Evolutionary conservation across 2,797 vertebrate species (phyloP).

Genomic region (Apodemus agrarius): DNA sequence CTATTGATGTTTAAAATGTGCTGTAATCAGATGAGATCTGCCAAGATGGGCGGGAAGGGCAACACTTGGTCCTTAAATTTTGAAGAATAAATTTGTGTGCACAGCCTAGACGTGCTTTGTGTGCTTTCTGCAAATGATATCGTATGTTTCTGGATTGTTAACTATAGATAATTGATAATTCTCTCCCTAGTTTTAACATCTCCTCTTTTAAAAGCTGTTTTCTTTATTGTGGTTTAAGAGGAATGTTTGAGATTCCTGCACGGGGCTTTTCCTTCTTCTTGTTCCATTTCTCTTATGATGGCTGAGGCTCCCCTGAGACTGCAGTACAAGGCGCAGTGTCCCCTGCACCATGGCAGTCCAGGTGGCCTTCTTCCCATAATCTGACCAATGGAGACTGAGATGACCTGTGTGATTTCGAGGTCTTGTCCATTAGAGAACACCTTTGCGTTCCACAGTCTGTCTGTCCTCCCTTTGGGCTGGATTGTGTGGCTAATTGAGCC

Average conservation of each 20-base stretch:
- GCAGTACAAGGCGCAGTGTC: no score
- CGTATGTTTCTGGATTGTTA: not conserved
- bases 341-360: not conserved
- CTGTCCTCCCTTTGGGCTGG: no score
- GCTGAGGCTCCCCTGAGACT: not conserved
- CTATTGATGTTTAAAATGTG: not conserved
- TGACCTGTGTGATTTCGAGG: no score
- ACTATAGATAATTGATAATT: not conserved
- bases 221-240: not conserved
- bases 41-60: not conserved
- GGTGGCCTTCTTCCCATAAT: not conserved
- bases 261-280: not conserved
- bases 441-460: no score
- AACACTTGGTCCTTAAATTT: not conserved
- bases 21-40: not conserved
- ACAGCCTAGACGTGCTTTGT: no score
- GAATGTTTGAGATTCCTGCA: not conserved
- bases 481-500: no score
- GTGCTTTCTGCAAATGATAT: not conserved
- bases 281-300: rapidly evolving
- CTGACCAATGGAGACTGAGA: no score
- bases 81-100: not conserved
- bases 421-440: no score
- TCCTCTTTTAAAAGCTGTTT: not conserved
- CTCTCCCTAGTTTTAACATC: no score